Evolutionary conservation across 2,797 vertebrate species (phyloP), one percentile per base, ranked within the genome.

Genomic region (Lemur catta): DNA sequence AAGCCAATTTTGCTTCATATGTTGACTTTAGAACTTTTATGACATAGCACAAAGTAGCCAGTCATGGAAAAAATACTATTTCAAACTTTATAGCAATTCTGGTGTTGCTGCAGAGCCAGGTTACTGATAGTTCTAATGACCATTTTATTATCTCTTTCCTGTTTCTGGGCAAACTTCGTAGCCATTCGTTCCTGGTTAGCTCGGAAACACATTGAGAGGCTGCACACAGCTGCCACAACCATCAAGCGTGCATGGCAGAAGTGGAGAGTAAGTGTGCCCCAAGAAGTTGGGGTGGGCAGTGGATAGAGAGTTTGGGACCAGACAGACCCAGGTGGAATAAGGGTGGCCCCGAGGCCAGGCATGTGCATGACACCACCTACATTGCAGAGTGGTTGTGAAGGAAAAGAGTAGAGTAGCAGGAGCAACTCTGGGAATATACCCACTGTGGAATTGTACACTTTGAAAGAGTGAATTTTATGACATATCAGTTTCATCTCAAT

Each of bases 131-230:
- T 18, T 76, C 80, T 91, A 67, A 93, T 0, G 1, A 17, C 33
- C n/a, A 13, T 59, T 55, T 81, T 38, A 17, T 72, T 72, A 6
- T 57, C 26, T 92, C 57, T 89, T 41, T 88, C 26, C 28, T 57
- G 93, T n/a, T 94, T 92, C 41, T 90, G 3, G 3, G 86, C 96
- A 61, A 30, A 67, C 30, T 82, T 43, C 79, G 72, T 97, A 99
- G 99, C 95, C 80, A 65, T 99, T 63, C 99, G 99, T 24, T 99
- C 99, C 63, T 99, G 99, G 99, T 89, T 99, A 72, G 98, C 99
- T 95, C 99, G 98, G 98, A 99, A 79, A 93, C 97, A 82, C 84
- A 97, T 99, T 97, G 98, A 17, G 95, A 99, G 98, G 92, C 98
- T 99, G 98, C 98, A 99, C 81, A 94, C 67, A 28, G 99, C 99